Conservation (phyloP, 2,113 vertebrate species). For the Eonycteris spelaea region DNA sequence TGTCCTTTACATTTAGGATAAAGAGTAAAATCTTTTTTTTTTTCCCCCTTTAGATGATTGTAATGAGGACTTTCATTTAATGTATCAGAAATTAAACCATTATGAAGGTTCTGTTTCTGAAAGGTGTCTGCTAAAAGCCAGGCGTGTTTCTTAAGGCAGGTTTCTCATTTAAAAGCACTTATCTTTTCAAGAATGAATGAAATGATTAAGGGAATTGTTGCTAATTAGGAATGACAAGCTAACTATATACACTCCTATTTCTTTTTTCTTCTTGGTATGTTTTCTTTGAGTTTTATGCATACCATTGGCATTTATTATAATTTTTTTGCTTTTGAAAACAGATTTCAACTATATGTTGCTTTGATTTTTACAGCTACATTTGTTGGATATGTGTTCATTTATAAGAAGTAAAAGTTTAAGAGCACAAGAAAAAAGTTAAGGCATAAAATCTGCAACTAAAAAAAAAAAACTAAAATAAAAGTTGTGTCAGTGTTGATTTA, state of each 20-base stretch:
- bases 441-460: neutral
- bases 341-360: neutral
- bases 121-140: slow-evolving; percentile 46
- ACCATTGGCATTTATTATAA: neutral
- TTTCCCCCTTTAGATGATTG: neutral
- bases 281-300: slow-evolving; percentile 36
- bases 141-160: slow-evolving; percentile 43
- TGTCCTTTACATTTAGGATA: slow-evolving; percentile 24
- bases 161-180: slow-evolving; percentile 56
- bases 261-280: slow-evolving; percentile 32
- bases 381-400: neutral
- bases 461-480: neutral
- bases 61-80: slow-evolving; percentile 60
- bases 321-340: slow-evolving; percentile 22
- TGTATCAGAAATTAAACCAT: slow-evolving; percentile 56
- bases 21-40: neutral
- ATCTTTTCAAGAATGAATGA: slow-evolving; percentile 48
- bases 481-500: neutral
- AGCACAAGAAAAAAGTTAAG: neutral
- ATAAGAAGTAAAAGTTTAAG: neutral
- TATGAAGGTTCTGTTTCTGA: slow-evolving; percentile 47
- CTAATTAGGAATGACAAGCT: slow-evolving; percentile 53
- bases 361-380: neutral
- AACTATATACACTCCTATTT: neutral
- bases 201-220: slow-evolving; percentile 51